Conservation (phyloP, 2,113 vertebrate species). For the Scopus umbretta region DNA sequence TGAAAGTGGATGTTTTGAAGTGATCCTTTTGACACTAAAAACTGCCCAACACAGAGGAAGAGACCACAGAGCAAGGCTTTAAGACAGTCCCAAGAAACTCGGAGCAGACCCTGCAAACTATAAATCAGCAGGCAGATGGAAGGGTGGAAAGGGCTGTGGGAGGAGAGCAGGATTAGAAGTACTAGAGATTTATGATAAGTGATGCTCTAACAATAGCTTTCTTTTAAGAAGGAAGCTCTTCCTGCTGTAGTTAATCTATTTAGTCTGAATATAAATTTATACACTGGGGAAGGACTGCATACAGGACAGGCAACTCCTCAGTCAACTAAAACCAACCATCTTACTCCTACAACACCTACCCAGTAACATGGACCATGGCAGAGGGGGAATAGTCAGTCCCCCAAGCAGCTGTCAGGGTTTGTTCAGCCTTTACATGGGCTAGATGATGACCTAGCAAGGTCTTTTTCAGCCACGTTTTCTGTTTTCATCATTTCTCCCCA, state of each 20-base stretch:
- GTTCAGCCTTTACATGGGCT: background rate
- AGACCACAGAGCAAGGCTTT: background rate
- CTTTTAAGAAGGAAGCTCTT: constrained; percentile 10
- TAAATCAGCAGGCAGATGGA: background rate
- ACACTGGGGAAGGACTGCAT: background rate
- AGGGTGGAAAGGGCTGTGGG: background rate
- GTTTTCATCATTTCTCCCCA: background rate
- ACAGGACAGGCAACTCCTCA: background rate
- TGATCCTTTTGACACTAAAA: background rate
- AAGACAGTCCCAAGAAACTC: background rate
- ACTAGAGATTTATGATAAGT: background rate
- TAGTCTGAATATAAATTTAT: background rate
- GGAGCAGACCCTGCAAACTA: background rate
- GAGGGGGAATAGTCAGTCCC: background rate
- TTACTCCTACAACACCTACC: background rate
- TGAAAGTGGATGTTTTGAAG: background rate
- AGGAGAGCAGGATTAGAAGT: background rate
- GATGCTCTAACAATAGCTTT: constrained; percentile 5
- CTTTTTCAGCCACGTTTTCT: background rate
- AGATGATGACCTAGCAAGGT: background rate
- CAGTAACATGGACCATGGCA: background rate
- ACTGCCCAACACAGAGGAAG: background rate
- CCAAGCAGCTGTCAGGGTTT: background rate
- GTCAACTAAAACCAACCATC: background rate
- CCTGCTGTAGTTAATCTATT: background rate